A percentile compares a stretch with the other conserved stretches of the same genome.
phyloP scores from a whole-genome alignment of 2,888 invertebrate genomes.

The Mermis nigrescens region DNA sequence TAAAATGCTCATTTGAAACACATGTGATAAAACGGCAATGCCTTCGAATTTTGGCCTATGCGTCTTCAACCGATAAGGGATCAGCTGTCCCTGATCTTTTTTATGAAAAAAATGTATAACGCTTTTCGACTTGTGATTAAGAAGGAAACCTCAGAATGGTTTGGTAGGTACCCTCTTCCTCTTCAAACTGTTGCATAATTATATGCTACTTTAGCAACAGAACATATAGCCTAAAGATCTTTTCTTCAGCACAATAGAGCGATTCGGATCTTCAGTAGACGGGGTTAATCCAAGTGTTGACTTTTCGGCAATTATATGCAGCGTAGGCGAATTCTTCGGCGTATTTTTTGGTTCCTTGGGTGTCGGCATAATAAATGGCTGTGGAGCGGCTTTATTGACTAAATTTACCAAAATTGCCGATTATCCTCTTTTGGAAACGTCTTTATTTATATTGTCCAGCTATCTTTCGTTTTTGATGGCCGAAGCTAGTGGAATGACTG shows the following conservation, averaged over 20 bases:
- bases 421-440: constrained; percentile 81
- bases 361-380: constrained; percentile 79
- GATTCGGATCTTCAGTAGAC: constrained; percentile 33
- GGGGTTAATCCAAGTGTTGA: constrained; percentile 44
- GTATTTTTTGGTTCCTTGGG: constrained; percentile 76
- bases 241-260: constrained; percentile 39
- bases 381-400: constrained; percentile 64
- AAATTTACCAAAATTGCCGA: constrained; percentile 48
- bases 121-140: no score
- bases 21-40: no score
- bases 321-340: constrained; percentile 70
- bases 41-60: no score
- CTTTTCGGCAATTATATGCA: constrained; percentile 62
- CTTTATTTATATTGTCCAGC: constrained; percentile 89
- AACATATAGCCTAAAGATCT: constrained; percentile 13
- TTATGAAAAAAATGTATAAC: no score
- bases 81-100: no score
- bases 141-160: no score
- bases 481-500: constrained; percentile 84
- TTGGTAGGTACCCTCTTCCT: neutral
- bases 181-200: constrained; percentile 3
- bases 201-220: neutral
- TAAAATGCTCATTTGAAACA: no score
- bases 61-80: no score
- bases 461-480: constrained; percentile 91